A percentile compares a stretch with the other conserved stretches of the same genome.
phyloP scores from a whole-genome alignment of 1,140 invertebrate genomes.

The Euborellia annulipes region DNA sequence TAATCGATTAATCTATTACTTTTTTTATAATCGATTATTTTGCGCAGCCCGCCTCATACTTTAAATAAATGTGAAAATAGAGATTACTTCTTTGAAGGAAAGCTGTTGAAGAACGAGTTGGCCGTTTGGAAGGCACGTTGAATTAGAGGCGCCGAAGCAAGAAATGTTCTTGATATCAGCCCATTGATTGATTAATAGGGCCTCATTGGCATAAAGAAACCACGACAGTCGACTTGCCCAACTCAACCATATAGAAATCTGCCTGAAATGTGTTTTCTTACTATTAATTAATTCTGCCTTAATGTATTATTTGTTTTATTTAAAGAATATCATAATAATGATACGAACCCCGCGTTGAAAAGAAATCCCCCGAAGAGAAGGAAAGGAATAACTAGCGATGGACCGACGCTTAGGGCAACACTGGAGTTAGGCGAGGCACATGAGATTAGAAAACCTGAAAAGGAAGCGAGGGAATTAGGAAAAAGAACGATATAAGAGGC shows the following conservation, averaged over 20 bases:
- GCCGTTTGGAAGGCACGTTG: constrained; percentile 58
- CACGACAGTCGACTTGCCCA: constrained; percentile 90
- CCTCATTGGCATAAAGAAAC: constrained; percentile 90
- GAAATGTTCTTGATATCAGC: constrained; percentile 46
- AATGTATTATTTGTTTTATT: too few species aligned
- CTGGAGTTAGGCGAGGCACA: constrained; percentile 62
- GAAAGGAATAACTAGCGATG: constrained; percentile 82
- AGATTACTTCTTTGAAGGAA: constrained; percentile 54
- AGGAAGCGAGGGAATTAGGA: too few species aligned
- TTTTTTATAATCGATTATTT: background rate
- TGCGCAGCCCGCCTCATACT: background rate
- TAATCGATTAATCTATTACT: background rate
- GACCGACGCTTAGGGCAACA: constrained; percentile 75
- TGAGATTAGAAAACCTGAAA: constrained; percentile 75
- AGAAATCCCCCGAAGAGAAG: constrained; percentile 93
- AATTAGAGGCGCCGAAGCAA: constrained; percentile 49
- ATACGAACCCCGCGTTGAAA: constrained; percentile 66
- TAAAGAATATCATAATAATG: background rate
- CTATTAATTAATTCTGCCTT: too few species aligned
- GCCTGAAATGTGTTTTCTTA: too few species aligned
- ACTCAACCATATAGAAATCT: too few species aligned
- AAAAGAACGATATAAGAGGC: too few species aligned
- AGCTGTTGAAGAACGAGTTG: constrained; percentile 59
- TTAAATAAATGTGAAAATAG: background rate
- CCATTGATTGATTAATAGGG: constrained; percentile 90